Evolutionary conservation across 2,888 invertebrate genomes (phyloP).

Genomic region (Melikaiella ostensackeni): DNA sequence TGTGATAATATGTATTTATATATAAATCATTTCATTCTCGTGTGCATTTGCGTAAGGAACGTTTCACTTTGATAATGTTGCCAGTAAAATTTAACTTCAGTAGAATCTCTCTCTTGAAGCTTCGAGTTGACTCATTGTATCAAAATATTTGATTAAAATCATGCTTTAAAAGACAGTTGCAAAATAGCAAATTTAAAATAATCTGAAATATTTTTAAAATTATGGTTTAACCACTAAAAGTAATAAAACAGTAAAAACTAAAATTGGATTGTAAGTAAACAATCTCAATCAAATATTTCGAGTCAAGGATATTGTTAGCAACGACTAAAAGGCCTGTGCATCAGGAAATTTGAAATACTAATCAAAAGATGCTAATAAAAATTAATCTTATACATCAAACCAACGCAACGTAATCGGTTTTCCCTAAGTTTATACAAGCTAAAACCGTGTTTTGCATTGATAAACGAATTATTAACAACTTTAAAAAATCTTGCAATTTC

Average conservation of each 20-base stretch:
- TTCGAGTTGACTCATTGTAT: background rate
- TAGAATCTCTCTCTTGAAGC: constrained; percentile 5
- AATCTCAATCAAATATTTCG: background rate
- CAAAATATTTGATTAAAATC: constrained; percentile 5
- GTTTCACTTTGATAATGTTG: constrained; percentile 59
- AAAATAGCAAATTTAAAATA: constrained; percentile 1
- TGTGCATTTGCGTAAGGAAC: constrained; percentile 69
- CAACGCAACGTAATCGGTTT: constrained; percentile 28
- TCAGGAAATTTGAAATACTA: constrained; percentile 16
- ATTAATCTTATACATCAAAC: constrained; percentile 19
- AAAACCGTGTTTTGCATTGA: constrained; percentile 28
- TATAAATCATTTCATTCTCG: constrained; percentile 61
- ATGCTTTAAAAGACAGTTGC: background rate
- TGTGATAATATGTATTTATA: constrained; percentile 55
- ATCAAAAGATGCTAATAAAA: constrained; percentile 10
- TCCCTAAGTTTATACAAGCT: background rate
- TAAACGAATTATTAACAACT: constrained; percentile 22
- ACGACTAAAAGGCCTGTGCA: constrained; percentile 23
- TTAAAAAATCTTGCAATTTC: constrained; percentile 7
- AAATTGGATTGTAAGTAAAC: background rate
- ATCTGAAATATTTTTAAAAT: background rate
- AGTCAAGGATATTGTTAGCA: constrained; percentile 7
- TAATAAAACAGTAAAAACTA: background rate
- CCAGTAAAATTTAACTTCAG: constrained; percentile 48
- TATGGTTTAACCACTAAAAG: background rate